These are phyloP conservation scores for Apostichopus leukothele DNA, from an alignment of 53 echinoderm and acorn worm genomes.

Conservation along the genomic window DNA sequence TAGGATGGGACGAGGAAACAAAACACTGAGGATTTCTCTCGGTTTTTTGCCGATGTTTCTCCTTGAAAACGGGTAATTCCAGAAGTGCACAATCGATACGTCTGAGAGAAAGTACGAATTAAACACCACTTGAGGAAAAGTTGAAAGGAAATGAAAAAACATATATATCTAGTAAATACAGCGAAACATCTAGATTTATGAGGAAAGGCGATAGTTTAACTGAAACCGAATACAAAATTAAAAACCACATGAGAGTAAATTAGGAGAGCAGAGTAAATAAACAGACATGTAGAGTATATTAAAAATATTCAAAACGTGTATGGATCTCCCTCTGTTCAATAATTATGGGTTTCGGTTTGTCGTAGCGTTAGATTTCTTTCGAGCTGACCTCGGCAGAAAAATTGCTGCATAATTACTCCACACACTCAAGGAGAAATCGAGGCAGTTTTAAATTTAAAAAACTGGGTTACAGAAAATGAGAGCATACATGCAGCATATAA, in stretches of 20 bases:
- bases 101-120: background rate
- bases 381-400: too few species aligned
- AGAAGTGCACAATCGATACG: background rate
- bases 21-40: background rate
- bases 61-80: background rate
- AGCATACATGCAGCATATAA: too few species aligned
- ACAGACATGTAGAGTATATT: background rate
- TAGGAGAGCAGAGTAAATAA: too few species aligned
- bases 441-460: too few species aligned
- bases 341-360: too few species aligned
- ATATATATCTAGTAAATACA: background rate
- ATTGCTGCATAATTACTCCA: too few species aligned
- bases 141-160: background rate
- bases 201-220: background rate
- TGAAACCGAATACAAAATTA: background rate
- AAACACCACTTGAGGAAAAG: background rate
- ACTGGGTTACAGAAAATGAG: too few species aligned
- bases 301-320: background rate
- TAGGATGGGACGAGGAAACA: background rate
- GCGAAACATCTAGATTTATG: background rate
- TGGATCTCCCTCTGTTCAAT: too few species aligned
- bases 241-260: background rate
- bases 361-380: too few species aligned
- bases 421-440: too few species aligned
- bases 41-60: background rate